These are phyloP conservation scores for Drosophila fuyamai DNA, from an alignment of 1,140 invertebrate genomes.

Conservation along the genomic window DNA sequence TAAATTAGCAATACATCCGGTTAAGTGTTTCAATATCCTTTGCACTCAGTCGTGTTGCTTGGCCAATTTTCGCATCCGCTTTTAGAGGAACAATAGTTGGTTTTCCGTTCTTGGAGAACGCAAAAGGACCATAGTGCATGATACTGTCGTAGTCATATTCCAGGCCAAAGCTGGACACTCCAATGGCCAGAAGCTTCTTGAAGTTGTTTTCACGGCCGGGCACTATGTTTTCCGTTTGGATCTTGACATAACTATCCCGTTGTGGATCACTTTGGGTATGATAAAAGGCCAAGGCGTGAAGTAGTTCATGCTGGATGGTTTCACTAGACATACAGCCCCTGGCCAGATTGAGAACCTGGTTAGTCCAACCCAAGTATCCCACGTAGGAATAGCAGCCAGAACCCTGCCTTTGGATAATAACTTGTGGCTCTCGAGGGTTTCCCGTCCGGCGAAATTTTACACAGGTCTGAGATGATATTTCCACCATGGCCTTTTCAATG, in stretches of 20 bases:
- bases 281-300: slow-evolving; percentile 88
- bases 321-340: slow-evolving; percentile 65
- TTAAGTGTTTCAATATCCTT: slow-evolving; percentile 85
- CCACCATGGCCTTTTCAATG: slow-evolving; percentile 28
- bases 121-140: slow-evolving; percentile 89
- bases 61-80: slow-evolving; percentile 83
- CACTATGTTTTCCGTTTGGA: slow-evolving; percentile 88
- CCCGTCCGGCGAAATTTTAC: slow-evolving; percentile 34
- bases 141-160: slow-evolving; percentile 88
- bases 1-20: slow-evolving; percentile 84
- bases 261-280: slow-evolving; percentile 90
- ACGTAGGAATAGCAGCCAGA: slow-evolving; percentile 85
- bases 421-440: slow-evolving; percentile 21
- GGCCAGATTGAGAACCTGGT: slow-evolving; percentile 58
- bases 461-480: slow-evolving; percentile 43
- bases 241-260: slow-evolving; percentile 88
- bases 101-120: slow-evolving; percentile 89
- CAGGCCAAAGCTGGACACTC: slow-evolving; percentile 81
- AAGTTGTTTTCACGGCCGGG: slow-evolving; percentile 86
- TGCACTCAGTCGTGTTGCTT: slow-evolving; percentile 85
- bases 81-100: slow-evolving; percentile 87
- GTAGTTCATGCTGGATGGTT: slow-evolving; percentile 88
- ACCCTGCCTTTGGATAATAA: slow-evolving; percentile 68
- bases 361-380: slow-evolving; percentile 84
- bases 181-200: slow-evolving; percentile 82